Percentiles rank a stretch among this genome's conserved stretches.
These are phyloP conservation scores for Heterochromis multidens DNA, from an alignment of 2,113 vertebrate genomes.

Conservation along the genomic window DNA sequence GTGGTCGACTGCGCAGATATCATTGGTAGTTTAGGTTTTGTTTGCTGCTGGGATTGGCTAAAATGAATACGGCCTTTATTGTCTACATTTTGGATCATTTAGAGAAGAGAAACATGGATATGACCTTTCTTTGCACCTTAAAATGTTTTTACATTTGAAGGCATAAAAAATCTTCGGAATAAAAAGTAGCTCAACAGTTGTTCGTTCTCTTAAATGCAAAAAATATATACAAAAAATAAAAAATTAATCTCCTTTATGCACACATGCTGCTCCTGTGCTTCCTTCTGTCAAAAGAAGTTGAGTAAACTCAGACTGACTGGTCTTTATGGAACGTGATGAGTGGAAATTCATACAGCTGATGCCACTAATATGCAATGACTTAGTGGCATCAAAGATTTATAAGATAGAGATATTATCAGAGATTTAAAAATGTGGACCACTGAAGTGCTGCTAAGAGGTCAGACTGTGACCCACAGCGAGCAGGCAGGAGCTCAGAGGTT, in stretches of 20 bases:
- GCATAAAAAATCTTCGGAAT: not conserved
- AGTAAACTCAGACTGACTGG: not conserved
- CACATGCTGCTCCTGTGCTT: fast-evolving
- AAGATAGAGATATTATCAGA: not conserved
- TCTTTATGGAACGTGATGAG: no score
- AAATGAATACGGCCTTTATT: no score
- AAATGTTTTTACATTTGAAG: not conserved
- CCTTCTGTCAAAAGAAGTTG: not conserved
- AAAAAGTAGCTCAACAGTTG: not conserved
- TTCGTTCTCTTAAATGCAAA: not conserved
- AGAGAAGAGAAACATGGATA: fast-evolving
- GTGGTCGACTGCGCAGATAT: not conserved
- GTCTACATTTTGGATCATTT: not conserved
- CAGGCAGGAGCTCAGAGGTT: not conserved
- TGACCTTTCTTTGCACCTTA: not conserved
- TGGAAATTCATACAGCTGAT: no score
- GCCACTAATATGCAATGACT: no score
- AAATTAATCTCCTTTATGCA: not conserved
- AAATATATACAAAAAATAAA: not conserved
- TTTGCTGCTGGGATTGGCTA: not conserved
- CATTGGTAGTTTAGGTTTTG: not conserved
- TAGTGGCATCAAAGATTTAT: not conserved
- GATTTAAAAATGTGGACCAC: not conserved
- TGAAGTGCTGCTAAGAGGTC: not conserved
- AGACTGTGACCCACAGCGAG: not conserved